Base-by-base conservation (phyloP, 2,113 vertebrate species). In the Zingel zingel region DNA sequence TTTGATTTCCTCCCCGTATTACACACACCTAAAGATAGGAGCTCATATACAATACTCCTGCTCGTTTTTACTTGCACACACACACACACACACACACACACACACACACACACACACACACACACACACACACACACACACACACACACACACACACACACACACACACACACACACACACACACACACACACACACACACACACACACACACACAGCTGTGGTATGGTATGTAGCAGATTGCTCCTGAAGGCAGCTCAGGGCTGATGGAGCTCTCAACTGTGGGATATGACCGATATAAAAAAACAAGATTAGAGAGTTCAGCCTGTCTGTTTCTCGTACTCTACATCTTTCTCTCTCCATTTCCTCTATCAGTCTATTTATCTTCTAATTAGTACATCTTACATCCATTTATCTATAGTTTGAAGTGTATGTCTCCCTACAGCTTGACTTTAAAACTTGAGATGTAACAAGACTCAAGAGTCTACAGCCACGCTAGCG, bases 201-300 rank as follows among this genome's bases (percentile, higher is more conserved):
- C 57, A 65, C 51, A 47, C 18, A 33, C 47, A 25, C 16, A 64
- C 48, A 51, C 56, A 69, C 0, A 66, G 48, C 23, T 53, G 66
- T 63, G 65, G 54, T 68, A 76, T 25, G 7, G 80, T 74, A 74
- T 61, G 74, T 53, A 67, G 83, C 71, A 82, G 68, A 90, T 76
- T 85, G 74, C 63, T 84, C 86, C 85, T 90, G 80, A 77, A 89
- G 85, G 78, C 89, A 78, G 85, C 83, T 88, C 73, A 61, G 76
- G 81, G 81, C 81, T 74, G 71, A 57, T 76, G 53, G 63, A 81
- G 68, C 64, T 73, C 72, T 78, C 82, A 83, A 82, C 78, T 77
- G 74, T 79, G 71, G 64, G 75, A 78, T 74, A 80, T 67, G 67
- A 77, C 12, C 16, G 71, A 81, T 79, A 83, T n/a, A 77, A 86